These are phyloP conservation scores for Hypomecis punctinalis DNA, from an alignment of 2,888 invertebrate genomes.

Conservation along the genomic window DNA sequence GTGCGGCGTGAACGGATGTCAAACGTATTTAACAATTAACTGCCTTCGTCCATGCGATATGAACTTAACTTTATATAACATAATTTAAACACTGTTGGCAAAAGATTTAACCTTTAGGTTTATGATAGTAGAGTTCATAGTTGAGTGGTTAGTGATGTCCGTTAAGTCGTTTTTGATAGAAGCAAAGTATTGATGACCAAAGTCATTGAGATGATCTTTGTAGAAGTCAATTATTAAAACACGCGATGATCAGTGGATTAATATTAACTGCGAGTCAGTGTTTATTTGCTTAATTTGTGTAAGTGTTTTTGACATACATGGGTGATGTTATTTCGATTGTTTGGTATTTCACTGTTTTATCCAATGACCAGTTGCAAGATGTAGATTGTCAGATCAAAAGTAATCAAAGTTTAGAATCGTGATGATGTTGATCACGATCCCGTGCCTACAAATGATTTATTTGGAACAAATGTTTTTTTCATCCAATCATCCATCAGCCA, in stretches of 20 bases:
- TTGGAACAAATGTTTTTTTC: no score
- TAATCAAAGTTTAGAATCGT: no score
- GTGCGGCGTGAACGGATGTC: conserved; percentile 62
- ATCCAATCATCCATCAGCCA: no score
- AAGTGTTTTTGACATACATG: conserved; percentile 16
- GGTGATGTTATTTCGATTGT: conserved; percentile 38
- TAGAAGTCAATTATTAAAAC: conserved; percentile 57
- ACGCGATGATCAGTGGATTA: conserved; percentile 57
- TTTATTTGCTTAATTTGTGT: conserved; percentile 45
- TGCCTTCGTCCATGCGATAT: conserved; percentile 37
- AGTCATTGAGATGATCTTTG: conserved; percentile 61
- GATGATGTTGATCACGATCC: no score
- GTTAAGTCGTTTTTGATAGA: conserved; percentile 33
- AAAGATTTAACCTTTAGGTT: not conserved
- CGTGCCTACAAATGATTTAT: no score
- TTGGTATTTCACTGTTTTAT: not conserved
- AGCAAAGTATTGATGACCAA: conserved; percentile 57
- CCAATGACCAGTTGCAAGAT: not conserved
- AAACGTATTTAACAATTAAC: conserved; percentile 67
- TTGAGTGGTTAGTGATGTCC: not conserved
- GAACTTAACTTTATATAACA: conserved; percentile 2
- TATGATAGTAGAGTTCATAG: not conserved
- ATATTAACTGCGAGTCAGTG: conserved; percentile 46
- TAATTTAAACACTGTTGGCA: not conserved
- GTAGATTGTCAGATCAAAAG: no score